A percentile compares a stretch with the other conserved stretches of the same genome.
phyloP scores from a whole-genome alignment of 2,797 vertebrate species.

The Numenius phaeopus region DNA sequence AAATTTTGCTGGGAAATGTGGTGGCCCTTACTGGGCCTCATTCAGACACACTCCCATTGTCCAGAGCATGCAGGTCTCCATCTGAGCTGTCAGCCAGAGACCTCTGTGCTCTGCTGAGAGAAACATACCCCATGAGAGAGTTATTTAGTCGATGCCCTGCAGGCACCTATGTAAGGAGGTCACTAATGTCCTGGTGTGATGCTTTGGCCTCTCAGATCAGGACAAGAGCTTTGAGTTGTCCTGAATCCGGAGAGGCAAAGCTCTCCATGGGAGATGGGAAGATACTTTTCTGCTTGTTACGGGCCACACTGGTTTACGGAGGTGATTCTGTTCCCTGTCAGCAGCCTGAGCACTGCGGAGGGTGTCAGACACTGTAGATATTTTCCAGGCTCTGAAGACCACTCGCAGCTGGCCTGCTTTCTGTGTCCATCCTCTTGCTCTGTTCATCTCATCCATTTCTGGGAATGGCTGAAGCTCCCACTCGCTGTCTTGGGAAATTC shows the following conservation, averaged over 20 bases:
- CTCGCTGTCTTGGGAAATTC: background rate
- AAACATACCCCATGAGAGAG: background rate
- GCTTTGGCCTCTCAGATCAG: background rate
- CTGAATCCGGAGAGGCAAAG: background rate
- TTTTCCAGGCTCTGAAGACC: background rate
- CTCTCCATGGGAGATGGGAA: background rate
- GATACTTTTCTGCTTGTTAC: background rate
- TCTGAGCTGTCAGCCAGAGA: background rate
- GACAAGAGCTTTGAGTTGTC: background rate
- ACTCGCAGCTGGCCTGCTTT: accelerated
- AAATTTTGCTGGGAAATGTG: background rate
- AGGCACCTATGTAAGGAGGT: background rate
- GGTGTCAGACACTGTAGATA: background rate
- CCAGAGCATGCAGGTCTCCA: background rate
- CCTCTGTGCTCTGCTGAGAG: background rate
- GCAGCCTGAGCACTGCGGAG: background rate
- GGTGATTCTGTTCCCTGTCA: background rate
- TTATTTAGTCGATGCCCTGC: background rate
- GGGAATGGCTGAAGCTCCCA: background rate
- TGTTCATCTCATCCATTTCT: background rate
- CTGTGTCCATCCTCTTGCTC: background rate
- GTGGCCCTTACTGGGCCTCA: background rate
- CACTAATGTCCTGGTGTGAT: background rate
- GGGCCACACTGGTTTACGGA: background rate
- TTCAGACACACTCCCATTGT: background rate